Percentiles rank a stretch among this genome's conserved stretches.
These are phyloP conservation scores for Palythoa grandiflora DNA, from an alignment of 92 coral and sea anemone species.

Conservation along the genomic window DNA sequence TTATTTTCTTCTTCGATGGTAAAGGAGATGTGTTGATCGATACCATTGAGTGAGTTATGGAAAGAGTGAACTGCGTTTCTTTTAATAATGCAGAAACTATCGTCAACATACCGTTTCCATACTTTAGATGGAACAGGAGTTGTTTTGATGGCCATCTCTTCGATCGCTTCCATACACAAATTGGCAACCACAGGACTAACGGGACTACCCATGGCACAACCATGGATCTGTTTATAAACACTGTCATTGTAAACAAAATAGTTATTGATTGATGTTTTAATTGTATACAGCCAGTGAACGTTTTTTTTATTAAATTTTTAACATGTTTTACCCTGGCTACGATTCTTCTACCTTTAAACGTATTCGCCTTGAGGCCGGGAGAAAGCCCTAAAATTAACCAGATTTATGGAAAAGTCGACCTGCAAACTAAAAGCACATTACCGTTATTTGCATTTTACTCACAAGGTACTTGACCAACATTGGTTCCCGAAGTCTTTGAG, in stretches of 20 bases:
- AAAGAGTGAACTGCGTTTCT: constrained; percentile 35
- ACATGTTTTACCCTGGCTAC: no score
- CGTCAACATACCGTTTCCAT: constrained; percentile 58
- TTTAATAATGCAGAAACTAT: constrained; percentile 14
- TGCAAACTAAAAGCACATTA: no score
- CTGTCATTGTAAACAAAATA: constrained; percentile 48
- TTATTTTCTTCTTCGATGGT: constrained; percentile 44
- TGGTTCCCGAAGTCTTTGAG: no score
- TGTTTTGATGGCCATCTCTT: constrained; percentile 39
- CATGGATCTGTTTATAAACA: constrained; percentile 53
- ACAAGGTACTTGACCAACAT: no score
- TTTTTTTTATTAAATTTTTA: no score
- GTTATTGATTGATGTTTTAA: no score
- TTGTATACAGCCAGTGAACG: no score
- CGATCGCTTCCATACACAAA: constrained; percentile 58
- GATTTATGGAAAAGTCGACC: no score
- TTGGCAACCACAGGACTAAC: constrained; percentile 62
- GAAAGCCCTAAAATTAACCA: no score
- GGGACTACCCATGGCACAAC: constrained; percentile 59
- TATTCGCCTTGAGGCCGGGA: no score
- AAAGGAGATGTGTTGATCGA: constrained; percentile 34
- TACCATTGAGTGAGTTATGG: constrained; percentile 23
- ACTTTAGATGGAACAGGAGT: constrained; percentile 41
- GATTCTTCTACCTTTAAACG: no score
- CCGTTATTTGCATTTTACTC: no score